Conservation (phyloP, 2,797 vertebrate species). For the Poeciliopsis presidionis region DNA sequence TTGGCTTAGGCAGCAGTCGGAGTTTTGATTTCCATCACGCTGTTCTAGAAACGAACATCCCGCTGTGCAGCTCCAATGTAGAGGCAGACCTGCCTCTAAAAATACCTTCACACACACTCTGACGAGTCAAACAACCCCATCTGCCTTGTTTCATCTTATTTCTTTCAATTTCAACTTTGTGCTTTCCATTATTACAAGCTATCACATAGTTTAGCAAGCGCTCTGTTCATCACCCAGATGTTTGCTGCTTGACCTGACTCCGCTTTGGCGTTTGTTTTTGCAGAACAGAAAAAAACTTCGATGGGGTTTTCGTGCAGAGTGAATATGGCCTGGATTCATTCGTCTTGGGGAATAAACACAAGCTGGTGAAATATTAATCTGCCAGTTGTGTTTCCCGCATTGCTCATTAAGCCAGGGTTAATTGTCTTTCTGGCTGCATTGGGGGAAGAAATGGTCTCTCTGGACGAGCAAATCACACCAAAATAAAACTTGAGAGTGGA, state of each 20-base stretch:
- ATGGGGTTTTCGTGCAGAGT: conserved; percentile 28
- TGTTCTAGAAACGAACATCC: conserved; percentile 61
- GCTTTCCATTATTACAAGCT: neutral
- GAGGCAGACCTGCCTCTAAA: conserved; percentile 63
- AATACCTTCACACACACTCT: conserved; percentile 55
- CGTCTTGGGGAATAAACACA: conserved; percentile 56
- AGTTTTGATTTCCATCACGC: conserved; percentile 49
- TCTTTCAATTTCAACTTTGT: neutral
- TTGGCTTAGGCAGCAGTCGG: conserved; percentile 36
- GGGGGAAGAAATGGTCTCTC: conserved; percentile 35
- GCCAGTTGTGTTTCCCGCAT: conserved; percentile 53
- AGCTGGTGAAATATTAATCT: conserved; percentile 72
- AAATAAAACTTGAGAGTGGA: conserved; percentile 33
- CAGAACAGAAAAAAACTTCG: conserved; percentile 23
- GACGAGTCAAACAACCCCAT: conserved; percentile 43
- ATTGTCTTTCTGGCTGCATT: conserved; percentile 61
- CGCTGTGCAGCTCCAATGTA: conserved; percentile 44
- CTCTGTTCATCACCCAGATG: neutral
- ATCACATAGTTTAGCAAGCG: neutral
- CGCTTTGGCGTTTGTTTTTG: conserved; percentile 5
- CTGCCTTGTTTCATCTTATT: conserved; percentile 14
- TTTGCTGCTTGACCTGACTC: neutral
- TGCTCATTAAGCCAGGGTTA: conserved; percentile 73
- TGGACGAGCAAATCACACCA: conserved; percentile 26
- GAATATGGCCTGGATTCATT: conserved; percentile 56